Base-by-base conservation (phyloP, 1,140 invertebrate genomes). In the Anastrepha ludens region DNA sequence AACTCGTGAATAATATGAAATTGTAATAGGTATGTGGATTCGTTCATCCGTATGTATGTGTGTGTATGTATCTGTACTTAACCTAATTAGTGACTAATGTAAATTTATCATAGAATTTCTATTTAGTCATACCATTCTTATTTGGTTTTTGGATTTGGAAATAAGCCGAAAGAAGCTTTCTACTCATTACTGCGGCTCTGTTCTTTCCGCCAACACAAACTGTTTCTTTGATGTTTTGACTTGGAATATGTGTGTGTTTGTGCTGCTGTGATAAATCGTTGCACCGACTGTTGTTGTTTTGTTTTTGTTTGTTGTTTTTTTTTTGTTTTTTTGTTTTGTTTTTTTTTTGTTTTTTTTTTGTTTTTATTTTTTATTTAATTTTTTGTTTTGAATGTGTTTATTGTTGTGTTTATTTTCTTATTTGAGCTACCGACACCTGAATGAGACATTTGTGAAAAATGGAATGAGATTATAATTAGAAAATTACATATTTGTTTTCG, bases 71-170 rank as follows among this genome's bases (percentile, higher is more conserved):
- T 74, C 15, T 8, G n/a, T 4, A 17, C 17, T 74, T 74, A 65
- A 41, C 47, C 20, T 39, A 78, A 50, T 78, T 78, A 50, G 15
- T 81, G 74, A 55, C 47, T 81, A 81, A 81, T 81, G 44, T n/a
- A 44, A 81, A 58, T 81, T 81, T 81, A 6, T 55, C 11, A 81
- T 7, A 29, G 20, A 81, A 58, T 81, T 20, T 81, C 74, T 81
- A 55, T 81, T 81, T 47, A 81, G 55, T 6, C 74, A 55, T 81
- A 47, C 44, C 74, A 81, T 81, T 58, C 7, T 7, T 41, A 74
- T 81, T 55, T 47, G 50, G 9, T 44, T 47, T 39, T 74, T 74
- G 70, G 44, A 47, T 47, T 74, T 74, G 41, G 17, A 20, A 20
- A 55, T 29, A 81, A 81, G 44, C 55, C 44, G 74, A 41, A 17